phyloP scores from a whole-genome alignment of 2,888 invertebrate species.

The Oligia latruncula region DNA sequence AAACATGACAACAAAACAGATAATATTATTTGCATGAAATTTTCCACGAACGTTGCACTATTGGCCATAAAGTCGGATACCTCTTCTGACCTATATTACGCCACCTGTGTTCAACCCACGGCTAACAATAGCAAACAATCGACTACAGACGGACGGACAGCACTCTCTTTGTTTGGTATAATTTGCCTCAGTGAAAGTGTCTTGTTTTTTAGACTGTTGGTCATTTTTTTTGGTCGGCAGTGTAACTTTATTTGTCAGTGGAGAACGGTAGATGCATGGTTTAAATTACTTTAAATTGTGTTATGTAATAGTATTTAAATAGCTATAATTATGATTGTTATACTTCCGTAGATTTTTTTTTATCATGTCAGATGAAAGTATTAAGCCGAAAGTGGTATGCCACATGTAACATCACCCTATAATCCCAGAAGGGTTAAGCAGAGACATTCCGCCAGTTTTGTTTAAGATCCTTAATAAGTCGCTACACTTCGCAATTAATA shows the following conservation, averaged over 20 bases:
- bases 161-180: constrained; percentile 58
- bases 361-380: constrained; percentile 5
- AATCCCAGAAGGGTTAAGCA: too few relatives aligned
- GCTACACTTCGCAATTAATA: neutral
- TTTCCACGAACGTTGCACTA: constrained; percentile 39
- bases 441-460: too few relatives aligned
- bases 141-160: constrained; percentile 39
- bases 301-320: constrained; percentile 46
- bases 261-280: constrained; percentile 46
- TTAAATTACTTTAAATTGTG: constrained; percentile 49
- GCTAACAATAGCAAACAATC: constrained; percentile 58
- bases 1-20: constrained; percentile 1
- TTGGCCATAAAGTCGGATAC: constrained; percentile 17
- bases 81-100: constrained; percentile 56
- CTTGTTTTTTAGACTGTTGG: constrained; percentile 37
- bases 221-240: constrained; percentile 46
- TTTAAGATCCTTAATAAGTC: neutral
- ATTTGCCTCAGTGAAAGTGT: constrained; percentile 65
- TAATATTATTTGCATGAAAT: constrained; percentile 26
- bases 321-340: constrained; percentile 4
- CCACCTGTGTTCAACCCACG: constrained; percentile 40
- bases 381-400: neutral
- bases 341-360: too few relatives aligned
- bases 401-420: too few relatives aligned
- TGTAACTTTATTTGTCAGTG: constrained; percentile 46